Percentiles rank a stretch among this genome's conserved stretches.
These are phyloP conservation scores for Tetramorium parvispinum DNA, from an alignment of 1,140 invertebrate species.

Conservation along the genomic window DNA sequence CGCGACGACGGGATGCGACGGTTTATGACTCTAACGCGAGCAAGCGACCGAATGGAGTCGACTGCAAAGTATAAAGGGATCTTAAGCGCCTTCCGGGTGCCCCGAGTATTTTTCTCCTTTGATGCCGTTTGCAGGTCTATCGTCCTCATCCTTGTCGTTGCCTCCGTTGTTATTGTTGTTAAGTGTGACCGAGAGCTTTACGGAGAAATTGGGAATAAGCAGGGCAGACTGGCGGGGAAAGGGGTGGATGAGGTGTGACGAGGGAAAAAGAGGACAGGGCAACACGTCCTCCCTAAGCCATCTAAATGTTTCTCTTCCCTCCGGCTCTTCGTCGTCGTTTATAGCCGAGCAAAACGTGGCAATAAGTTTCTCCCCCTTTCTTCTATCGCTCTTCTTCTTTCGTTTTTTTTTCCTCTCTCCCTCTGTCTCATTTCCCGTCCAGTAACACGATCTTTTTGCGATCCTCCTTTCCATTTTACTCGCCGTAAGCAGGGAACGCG, in stretches of 20 bases:
- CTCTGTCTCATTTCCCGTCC: slow-evolving; percentile 46
- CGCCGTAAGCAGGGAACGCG: background rate
- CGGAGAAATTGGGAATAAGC: slow-evolving; percentile 33
- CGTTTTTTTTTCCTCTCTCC: background rate
- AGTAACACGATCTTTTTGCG: slow-evolving; percentile 50
- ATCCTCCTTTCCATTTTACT: slow-evolving; percentile 43
- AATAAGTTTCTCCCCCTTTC: slow-evolving; percentile 70
- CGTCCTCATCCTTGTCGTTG: slow-evolving; percentile 7
- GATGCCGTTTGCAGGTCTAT: slow-evolving; percentile 67
- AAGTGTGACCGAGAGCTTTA: slow-evolving; percentile 48
- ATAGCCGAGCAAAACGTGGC: slow-evolving; percentile 70
- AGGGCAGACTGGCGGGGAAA: background rate
- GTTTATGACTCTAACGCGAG: slow-evolving; percentile 66
- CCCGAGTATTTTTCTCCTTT: slow-evolving; percentile 68
- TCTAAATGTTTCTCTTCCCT: slow-evolving; percentile 70
- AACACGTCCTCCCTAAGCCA: slow-evolving; percentile 44
- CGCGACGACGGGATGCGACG: slow-evolving; percentile 36
- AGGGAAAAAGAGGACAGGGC: slow-evolving; percentile 38
- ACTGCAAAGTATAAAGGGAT: slow-evolving; percentile 71
- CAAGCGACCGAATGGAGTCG: slow-evolving; percentile 66
- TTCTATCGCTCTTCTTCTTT: background rate
- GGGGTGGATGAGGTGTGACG: slow-evolving; percentile 37
- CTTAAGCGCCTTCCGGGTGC: slow-evolving; percentile 70
- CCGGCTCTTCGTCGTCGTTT: slow-evolving; percentile 60
- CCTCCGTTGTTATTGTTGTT: slow-evolving; percentile 12